Evolutionary conservation across 30 jellyfish, hydroid and myxozoan species (phyloP).

Genomic region (Turritopsis rubra): DNA sequence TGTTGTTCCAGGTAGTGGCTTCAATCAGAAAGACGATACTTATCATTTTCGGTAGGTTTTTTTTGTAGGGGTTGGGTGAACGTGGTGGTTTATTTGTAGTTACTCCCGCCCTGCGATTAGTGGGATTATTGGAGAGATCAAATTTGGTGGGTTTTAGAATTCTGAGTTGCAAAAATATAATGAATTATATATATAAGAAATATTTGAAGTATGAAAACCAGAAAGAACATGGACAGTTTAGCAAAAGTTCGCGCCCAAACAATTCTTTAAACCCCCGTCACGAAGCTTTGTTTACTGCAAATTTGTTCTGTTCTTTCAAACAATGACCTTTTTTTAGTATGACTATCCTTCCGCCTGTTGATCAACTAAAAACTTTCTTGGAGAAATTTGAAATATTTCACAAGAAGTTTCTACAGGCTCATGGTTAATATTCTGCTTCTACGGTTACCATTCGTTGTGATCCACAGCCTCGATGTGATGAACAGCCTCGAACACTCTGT

Average conservation of each 20-base stretch:
- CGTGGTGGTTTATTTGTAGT: no score
- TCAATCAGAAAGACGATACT: conserved; percentile 85
- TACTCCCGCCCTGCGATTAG: no score
- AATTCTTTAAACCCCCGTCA: neutral
- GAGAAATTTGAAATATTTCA: conserved; percentile 76
- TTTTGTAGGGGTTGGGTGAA: neutral
- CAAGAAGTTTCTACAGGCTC: conserved; percentile 43
- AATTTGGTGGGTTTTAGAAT: no score
- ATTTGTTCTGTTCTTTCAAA: neutral
- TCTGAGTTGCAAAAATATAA: no score
- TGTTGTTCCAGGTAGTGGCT: conserved; percentile 99
- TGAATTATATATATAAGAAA: no score
- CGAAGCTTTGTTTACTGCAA: neutral
- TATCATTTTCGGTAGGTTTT: conserved; percentile 73
- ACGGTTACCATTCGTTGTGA: no score
- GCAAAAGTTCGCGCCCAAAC: neutral
- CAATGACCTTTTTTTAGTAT: conserved; percentile 35
- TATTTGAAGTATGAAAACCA: no score
- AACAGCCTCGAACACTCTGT: no score
- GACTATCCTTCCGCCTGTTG: conserved; percentile 93
- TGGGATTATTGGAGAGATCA: no score
- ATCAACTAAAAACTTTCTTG: conserved; percentile 59
- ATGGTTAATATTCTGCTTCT: no score
- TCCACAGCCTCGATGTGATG: no score
- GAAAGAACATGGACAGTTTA: neutral